phyloP scores from a whole-genome alignment of 1,140 invertebrate genomes.

The Tribolium castaneum region DNA sequence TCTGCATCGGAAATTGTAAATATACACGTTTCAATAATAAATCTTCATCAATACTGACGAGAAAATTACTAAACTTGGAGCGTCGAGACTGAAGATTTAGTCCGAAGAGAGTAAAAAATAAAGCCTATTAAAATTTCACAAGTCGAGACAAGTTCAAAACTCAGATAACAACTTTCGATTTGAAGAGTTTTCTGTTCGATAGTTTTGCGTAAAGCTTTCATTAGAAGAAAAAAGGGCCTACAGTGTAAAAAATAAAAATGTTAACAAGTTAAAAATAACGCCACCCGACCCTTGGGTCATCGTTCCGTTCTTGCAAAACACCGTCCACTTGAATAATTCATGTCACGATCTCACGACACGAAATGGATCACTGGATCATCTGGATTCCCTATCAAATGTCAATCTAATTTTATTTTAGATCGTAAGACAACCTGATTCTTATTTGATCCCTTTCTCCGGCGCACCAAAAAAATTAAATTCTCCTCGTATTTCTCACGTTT shows the following conservation, averaged over 20 bases:
- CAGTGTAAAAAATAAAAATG: too few species aligned
- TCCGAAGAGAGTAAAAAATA: too few species aligned
- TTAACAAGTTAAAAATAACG: neutral
- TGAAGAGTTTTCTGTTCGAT: too few species aligned
- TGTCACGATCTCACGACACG: neutral
- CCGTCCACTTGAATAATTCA: neutral
- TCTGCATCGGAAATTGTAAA: slow-evolving; percentile 5
- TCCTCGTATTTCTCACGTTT: neutral
- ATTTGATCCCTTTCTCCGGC: neutral
- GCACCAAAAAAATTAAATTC: neutral
- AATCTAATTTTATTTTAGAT: slow-evolving; percentile 20
- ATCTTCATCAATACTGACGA: neutral
- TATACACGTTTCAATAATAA: slow-evolving; percentile 1
- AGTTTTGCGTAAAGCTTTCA: too few species aligned
- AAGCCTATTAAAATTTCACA: too few species aligned
- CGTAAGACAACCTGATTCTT: neutral
- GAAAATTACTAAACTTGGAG: neutral
- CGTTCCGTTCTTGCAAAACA: neutral
- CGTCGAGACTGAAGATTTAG: neutral
- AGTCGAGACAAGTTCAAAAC: too few species aligned
- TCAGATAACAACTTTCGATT: too few species aligned
- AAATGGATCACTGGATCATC: slow-evolving; percentile 14
- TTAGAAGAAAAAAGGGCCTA: too few species aligned
- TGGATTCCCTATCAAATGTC: slow-evolving; percentile 18
- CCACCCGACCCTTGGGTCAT: neutral